These are phyloP conservation scores for Sminthopsis crassicaudata DNA, from an alignment of 2,113 vertebrate species.

Conservation along the genomic window DNA sequence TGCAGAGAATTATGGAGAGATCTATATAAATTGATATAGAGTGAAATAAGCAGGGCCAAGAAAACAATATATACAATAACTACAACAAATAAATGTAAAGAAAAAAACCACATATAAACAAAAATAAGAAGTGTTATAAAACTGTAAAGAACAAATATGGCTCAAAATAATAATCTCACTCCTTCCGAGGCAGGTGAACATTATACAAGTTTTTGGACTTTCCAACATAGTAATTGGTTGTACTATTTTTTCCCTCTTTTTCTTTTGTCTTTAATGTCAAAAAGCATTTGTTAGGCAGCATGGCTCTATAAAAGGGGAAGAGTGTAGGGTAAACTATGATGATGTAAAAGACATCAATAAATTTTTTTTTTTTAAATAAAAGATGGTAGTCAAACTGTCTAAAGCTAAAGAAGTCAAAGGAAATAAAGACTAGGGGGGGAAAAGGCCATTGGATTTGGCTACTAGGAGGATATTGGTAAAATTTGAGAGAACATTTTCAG, in stretches of 20 bases:
- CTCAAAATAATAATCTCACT: too few species aligned
- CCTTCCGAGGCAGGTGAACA: too few species aligned
- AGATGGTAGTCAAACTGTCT: background rate
- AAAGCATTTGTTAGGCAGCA: too few species aligned
- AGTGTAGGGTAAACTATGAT: too few species aligned
- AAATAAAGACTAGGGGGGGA: background rate
- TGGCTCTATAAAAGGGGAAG: background rate
- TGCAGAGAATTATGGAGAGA: background rate
- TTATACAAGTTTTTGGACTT: too few species aligned
- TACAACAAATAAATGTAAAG: too few species aligned
- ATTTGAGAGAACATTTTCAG: background rate
- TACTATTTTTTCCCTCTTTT: too few species aligned
- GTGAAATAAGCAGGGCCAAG: background rate
- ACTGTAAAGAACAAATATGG: too few species aligned
- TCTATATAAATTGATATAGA: background rate
- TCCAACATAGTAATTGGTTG: too few species aligned
- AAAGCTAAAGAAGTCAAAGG: background rate
- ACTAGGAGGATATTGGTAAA: background rate
- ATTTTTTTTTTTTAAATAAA: background rate
- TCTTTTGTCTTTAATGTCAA: too few species aligned
- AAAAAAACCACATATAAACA: too few species aligned
- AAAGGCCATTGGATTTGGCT: background rate
- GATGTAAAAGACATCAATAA: background rate
- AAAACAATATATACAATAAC: background rate
- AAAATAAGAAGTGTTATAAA: too few species aligned